A percentile compares a stretch with the other conserved stretches of the same genome.
Evolutionary conservation across 2,797 vertebrate genomes (phyloP).

Genomic region (Falco biarmicus): DNA sequence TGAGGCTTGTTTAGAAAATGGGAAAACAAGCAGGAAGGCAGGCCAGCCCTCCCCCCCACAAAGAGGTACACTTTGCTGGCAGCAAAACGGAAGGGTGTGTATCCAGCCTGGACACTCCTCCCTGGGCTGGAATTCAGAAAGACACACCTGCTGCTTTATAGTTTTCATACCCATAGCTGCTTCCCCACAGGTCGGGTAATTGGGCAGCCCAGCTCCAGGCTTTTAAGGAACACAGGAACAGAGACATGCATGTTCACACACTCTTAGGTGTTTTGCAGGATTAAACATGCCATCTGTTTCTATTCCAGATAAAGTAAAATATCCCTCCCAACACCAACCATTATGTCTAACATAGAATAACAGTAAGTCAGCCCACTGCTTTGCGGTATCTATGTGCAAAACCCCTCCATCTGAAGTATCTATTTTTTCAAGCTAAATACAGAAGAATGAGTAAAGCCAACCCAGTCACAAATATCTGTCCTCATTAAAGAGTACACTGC

Average conservation of each 20-base stretch:
- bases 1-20: constrained; percentile 14
- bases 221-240: not conserved
- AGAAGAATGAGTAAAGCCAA: not conserved
- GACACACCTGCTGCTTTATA: constrained; percentile 42
- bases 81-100: constrained; percentile 34
- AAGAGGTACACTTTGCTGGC: not conserved
- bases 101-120: constrained; percentile 45
- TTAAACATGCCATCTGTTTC: not conserved
- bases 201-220: not conserved
- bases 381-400: not conserved
- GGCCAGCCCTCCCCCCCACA: not conserved
- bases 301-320: not conserved
- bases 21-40: constrained; percentile 32
- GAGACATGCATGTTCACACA: not conserved
- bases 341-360: not conserved
- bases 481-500: not conserved
- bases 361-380: not conserved
- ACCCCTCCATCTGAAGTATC: not conserved
- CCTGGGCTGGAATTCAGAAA: constrained; percentile 58
- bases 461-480: not conserved
- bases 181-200: not conserved
- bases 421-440: not conserved
- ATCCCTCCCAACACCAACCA: not conserved
- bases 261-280: not conserved
- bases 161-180: constrained; percentile 7